These are phyloP conservation scores for Metridium senile DNA, from an alignment of 92 coral and sea anemone species.

Conservation along the genomic window DNA sequence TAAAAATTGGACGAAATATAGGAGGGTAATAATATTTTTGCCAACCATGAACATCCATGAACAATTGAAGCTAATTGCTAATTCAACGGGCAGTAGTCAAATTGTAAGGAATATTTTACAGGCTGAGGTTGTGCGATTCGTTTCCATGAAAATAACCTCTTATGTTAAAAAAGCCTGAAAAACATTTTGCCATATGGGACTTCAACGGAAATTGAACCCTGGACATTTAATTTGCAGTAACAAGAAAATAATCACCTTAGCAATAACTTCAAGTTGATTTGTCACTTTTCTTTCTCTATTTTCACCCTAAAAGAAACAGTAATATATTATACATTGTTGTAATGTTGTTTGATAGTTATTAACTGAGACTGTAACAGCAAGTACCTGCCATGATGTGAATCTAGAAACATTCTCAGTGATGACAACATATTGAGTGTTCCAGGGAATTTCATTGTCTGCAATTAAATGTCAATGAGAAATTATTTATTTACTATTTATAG, in stretches of 20 bases:
- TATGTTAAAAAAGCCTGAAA: too few relatives aligned
- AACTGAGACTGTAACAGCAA: not conserved
- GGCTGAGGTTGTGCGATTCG: too few relatives aligned
- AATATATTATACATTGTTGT: not conserved
- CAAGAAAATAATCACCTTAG: too few relatives aligned
- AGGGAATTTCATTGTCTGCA: constrained; percentile 55
- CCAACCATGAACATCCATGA: not conserved
- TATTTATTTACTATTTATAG: too few relatives aligned
- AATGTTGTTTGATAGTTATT: not conserved
- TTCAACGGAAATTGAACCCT: too few relatives aligned
- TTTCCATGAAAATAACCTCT: too few relatives aligned
- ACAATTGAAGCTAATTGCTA: not conserved
- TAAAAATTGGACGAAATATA: too few relatives aligned
- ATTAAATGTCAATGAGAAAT: not conserved
- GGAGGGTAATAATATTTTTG: too few relatives aligned
- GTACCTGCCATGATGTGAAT: constrained; percentile 83
- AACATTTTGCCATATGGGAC: too few relatives aligned
- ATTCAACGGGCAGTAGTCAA: too few relatives aligned
- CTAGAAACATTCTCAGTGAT: constrained; percentile 74
- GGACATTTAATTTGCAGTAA: too few relatives aligned
- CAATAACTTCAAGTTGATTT: constrained; percentile 39
- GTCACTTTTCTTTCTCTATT: constrained; percentile 29
- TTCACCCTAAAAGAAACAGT: constrained; percentile 41
- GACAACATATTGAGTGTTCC: constrained; percentile 46
- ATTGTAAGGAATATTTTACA: too few relatives aligned